These are phyloP conservation scores for Boulengeromyrus knoepffleri DNA, from an alignment of 2,113 vertebrate genomes.

Conservation along the genomic window DNA sequence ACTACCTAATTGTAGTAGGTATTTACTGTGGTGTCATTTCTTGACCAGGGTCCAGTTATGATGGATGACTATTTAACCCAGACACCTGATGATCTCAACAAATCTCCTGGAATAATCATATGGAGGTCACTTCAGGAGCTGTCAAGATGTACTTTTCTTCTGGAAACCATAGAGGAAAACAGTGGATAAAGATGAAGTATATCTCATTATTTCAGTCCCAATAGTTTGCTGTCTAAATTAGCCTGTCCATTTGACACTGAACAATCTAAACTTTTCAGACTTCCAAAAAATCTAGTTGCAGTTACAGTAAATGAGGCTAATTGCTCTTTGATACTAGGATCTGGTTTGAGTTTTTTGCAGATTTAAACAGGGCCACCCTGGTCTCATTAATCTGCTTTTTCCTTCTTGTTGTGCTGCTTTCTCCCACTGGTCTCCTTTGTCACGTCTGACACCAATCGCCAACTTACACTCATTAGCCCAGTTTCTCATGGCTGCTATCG, in stretches of 20 bases:
- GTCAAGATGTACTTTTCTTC: neutral
- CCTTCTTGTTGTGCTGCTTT: neutral
- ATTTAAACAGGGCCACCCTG: neutral
- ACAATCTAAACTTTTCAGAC: neutral
- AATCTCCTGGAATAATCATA: conserved; percentile 68
- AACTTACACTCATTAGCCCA: conserved; percentile 12
- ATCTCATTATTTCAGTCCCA: neutral
- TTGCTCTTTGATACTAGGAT: conserved; percentile 4
- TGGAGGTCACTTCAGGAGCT: conserved; percentile 21
- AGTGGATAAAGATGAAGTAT: neutral
- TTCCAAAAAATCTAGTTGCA: neutral
- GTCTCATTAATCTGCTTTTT: conserved; percentile 8
- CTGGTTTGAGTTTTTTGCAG: neutral
- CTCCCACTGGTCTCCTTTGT: conserved; percentile 7
- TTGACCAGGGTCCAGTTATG: conserved; percentile 73
- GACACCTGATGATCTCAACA: conserved; percentile 76
- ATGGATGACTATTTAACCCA: conserved; percentile 84
- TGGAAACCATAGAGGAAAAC: neutral
- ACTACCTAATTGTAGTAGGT: conserved; percentile 81
- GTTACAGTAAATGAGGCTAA: neutral
- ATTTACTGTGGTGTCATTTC: conserved; percentile 87
- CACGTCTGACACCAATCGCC: neutral
- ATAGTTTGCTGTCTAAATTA: neutral
- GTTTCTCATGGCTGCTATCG: neutral
- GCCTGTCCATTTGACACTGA: neutral